Evolutionary conservation across 1,140 invertebrate species (phyloP).

Genomic region (Bradynema listronoti): DNA sequence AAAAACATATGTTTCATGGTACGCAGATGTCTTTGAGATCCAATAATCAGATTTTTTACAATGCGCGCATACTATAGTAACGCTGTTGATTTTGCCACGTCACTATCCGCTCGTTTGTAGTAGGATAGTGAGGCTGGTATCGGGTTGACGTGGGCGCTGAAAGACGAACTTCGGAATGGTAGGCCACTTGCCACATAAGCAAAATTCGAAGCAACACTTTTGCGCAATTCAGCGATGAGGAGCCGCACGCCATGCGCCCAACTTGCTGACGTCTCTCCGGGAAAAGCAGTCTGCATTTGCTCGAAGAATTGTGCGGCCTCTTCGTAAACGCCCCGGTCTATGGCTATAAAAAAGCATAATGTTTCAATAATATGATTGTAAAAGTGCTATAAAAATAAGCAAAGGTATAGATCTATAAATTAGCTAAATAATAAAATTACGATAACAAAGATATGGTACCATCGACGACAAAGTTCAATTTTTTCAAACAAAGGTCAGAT

Average conservation of each 20-base stretch:
- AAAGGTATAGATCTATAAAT: background rate
- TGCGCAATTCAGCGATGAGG: constrained; percentile 27
- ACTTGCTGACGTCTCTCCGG: constrained; percentile 17
- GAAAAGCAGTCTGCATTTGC: constrained; percentile 32
- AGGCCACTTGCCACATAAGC: no score
- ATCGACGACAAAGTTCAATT: constrained; percentile 47
- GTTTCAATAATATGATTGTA: background rate
- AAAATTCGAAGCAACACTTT: no score
- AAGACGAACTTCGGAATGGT: no score
- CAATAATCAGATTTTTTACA: no score
- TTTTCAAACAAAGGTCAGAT: constrained; percentile 43
- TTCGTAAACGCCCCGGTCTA: constrained; percentile 42
- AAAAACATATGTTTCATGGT: no score
- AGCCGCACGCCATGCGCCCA: constrained; percentile 44
- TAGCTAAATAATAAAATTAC: background rate
- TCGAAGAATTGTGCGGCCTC: constrained; percentile 43
- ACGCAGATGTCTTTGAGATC: no score
- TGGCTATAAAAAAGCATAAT: constrained; percentile 26
- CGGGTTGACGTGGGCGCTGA: no score
- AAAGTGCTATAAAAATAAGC: background rate
- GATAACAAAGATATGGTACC: constrained; percentile 17
- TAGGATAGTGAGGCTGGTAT: no score
- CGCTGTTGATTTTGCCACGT: no score
- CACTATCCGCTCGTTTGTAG: no score
- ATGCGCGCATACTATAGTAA: no score